Conservation (phyloP, 2,797 vertebrate species). For the Leptoclinus maculatus region DNA sequence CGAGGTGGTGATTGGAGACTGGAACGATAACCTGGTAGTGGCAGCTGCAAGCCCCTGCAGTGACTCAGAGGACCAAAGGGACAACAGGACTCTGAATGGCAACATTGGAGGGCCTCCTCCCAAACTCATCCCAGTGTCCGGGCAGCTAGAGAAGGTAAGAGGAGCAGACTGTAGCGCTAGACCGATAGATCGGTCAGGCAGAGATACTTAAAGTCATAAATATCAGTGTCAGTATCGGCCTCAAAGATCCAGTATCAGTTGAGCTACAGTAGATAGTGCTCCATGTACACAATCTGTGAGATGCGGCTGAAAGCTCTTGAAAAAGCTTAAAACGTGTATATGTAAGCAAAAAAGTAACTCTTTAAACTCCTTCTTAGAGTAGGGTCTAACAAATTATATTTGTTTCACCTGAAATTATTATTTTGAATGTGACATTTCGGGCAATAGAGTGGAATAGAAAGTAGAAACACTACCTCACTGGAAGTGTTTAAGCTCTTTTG, state of each 20-base stretch:
- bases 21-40: conserved; percentile 85
- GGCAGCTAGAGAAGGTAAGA: conserved; percentile 95
- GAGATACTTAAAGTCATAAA: neutral
- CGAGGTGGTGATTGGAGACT: conserved; percentile 88
- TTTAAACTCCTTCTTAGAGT: too few species aligned
- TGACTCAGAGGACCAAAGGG: conserved; percentile 89
- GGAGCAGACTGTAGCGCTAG: neutral
- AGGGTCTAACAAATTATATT: too few species aligned
- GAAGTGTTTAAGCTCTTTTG: neutral
- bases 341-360: neutral
- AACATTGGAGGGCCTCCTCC: conserved; percentile 94
- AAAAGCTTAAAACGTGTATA: neutral
- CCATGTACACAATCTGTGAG: neutral
- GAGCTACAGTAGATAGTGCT: neutral
- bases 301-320: neutral
- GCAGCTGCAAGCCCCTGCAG: conserved; percentile 89
- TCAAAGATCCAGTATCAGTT: neutral
- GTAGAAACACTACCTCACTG: conserved; percentile 4
- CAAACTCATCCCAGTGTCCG: conserved; percentile 96
- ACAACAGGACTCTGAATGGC: conserved; percentile 84
- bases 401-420: neutral
- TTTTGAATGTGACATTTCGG: neutral
- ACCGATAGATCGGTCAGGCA: rapidly evolving
- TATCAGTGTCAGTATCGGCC: neutral
- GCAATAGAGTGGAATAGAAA: neutral